These are phyloP conservation scores for Odontamblyopus rebecca DNA, from an alignment of 2,797 vertebrate genomes.

Conservation along the genomic window DNA sequence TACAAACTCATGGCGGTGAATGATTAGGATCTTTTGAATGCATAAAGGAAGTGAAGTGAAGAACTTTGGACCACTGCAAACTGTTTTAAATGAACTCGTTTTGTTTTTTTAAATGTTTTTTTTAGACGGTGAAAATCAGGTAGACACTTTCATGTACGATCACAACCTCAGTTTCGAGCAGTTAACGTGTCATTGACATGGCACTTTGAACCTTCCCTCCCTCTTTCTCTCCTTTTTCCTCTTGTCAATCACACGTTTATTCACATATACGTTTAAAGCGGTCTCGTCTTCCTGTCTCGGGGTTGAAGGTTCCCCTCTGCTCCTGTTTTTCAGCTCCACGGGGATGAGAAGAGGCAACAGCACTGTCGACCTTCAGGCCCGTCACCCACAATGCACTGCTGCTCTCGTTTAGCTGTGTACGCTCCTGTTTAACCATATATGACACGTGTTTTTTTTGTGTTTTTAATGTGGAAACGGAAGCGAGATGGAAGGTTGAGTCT, in stretches of 20 bases:
- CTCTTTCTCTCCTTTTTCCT: not conserved
- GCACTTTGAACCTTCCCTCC: not conserved
- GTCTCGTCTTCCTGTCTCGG: slow-evolving; percentile 57
- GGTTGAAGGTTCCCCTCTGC: slow-evolving; percentile 63
- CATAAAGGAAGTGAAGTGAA: too few species aligned
- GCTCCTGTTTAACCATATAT: not conserved
- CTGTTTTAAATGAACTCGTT: too few species aligned
- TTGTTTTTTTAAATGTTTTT: too few species aligned
- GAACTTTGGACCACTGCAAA: too few species aligned
- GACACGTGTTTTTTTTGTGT: not conserved
- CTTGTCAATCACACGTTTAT: slow-evolving; percentile 11
- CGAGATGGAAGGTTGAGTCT: too few species aligned
- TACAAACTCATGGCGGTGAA: too few species aligned
- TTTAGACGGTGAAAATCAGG: too few species aligned
- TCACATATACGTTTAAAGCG: slow-evolving; percentile 3
- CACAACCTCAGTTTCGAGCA: not conserved
- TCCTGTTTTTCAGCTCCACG: slow-evolving; percentile 61
- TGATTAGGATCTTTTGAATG: too few species aligned
- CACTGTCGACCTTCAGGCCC: slow-evolving; percentile 67
- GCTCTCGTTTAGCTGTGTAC: not conserved
- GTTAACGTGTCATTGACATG: not conserved
- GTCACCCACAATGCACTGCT: not conserved
- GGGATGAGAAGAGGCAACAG: slow-evolving; percentile 67
- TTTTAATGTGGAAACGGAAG: not conserved
- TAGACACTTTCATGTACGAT: not conserved